Evolutionary conservation across 2,797 vertebrate genomes (phyloP).

Genomic region (Rhinichthys osculus): DNA sequence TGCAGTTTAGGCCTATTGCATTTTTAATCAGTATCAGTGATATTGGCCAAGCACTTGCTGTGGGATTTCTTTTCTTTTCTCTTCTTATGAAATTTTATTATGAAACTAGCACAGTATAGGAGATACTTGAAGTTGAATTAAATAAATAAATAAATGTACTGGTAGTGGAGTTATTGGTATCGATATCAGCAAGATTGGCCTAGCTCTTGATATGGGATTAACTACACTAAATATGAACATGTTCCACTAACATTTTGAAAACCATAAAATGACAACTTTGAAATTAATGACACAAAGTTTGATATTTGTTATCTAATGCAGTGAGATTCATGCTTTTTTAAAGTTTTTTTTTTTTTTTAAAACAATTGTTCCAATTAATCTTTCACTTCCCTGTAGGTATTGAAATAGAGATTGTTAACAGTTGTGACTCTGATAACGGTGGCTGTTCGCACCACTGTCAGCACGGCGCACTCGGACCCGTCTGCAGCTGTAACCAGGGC

Average conservation of each 20-base stretch:
- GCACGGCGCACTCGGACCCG: slow-evolving; percentile 77
- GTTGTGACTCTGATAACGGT: slow-evolving; percentile 80
- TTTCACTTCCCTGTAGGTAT: slow-evolving; percentile 75
- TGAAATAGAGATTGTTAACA: slow-evolving; percentile 88
- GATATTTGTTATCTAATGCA: background rate
- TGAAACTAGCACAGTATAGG: background rate
- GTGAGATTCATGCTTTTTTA: background rate
- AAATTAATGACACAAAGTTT: background rate
- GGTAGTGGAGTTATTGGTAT: background rate
- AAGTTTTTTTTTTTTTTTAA: background rate
- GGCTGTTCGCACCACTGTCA: slow-evolving; percentile 85
- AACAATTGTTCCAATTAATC: background rate
- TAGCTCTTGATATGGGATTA: background rate
- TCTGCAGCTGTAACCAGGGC: slow-evolving; percentile 81
- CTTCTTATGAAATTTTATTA: too few relatives aligned
- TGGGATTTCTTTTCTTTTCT: too few relatives aligned
- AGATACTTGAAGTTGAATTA: background rate
- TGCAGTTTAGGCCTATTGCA: background rate
- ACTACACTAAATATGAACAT: background rate
- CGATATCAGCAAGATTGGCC: background rate
- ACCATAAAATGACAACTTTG: background rate
- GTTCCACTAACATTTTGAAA: background rate
- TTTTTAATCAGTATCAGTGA: background rate
- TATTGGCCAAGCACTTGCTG: too few relatives aligned
- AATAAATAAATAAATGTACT: background rate